Evolutionary conservation across 1,140 invertebrate species (phyloP), one percentile per base, ranked within the genome.

Genomic region (Aculops lycopersici): DNA sequence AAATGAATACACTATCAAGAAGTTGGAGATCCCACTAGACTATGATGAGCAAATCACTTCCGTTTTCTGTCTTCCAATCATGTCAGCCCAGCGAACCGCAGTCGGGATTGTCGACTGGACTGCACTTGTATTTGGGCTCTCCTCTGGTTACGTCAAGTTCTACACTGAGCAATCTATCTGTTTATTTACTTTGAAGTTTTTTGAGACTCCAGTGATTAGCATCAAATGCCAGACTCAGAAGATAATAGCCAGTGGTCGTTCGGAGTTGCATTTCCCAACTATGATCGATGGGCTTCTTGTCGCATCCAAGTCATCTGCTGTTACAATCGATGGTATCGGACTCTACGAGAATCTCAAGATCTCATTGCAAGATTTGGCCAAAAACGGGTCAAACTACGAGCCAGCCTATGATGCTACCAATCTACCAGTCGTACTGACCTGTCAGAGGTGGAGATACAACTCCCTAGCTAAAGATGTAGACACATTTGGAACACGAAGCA

Each of bases 391-490:
- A 36, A 59, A 51, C 31, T 35, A 31, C 20, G n/a, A 2, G 35
- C 4, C 12, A 5, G 12, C n/a, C 20, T 2, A 21, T 19, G 18
- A 15, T n/a, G 38, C 17, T 3, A 36, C 21, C n/a, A 12, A 63
- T 41, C 60, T 63, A 15, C 65, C 63, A 41, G 8, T 8, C 24
- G n/a, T 31, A 31, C 49, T 74, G 17, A 59, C 61, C 1, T 68
- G 71, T 49, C 74, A 79, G 52, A 90, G 84, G 60, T 84, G 75
- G 70, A 67, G 66, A 13, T 74, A 83, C 50, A 8, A n/a, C n/a
- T 60, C 66, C 46, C 72, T 74, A 44, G 74, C 80, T 51, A 67
- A 70, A 16, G 53, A 64, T 39, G 60, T 79, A 2, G 69, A 70
- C 48, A 65, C 79, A 37, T 69, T 75, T 45, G 60, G 60, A 57